Conservation (phyloP, 2,797 vertebrate genomes). For the Emys orbicularis region DNA sequence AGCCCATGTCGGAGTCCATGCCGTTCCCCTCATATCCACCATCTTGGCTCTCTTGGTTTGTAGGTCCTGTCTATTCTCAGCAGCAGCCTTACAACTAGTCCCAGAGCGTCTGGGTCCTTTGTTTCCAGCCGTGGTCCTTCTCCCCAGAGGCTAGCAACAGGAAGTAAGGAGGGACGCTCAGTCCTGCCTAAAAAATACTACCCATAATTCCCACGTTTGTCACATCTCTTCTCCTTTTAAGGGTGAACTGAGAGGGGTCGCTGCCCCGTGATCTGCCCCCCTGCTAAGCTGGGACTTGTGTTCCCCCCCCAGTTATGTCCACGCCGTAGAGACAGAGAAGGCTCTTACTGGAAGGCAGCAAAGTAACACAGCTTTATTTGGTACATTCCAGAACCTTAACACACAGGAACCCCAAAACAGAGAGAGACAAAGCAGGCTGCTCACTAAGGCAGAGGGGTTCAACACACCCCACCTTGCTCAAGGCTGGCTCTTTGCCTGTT, state of each 20-base stretch:
- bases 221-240: background rate
- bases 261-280: too few relatives aligned
- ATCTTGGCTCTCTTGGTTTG: background rate
- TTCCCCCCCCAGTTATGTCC: background rate
- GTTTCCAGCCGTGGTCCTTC: background rate
- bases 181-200: background rate
- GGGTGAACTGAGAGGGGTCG: background rate
- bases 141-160: background rate
- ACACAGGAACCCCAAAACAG: background rate
- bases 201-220: background rate
- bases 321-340: fast-evolving
- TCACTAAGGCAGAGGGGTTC: background rate
- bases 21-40: background rate
- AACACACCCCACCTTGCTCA: background rate
- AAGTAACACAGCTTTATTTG: background rate
- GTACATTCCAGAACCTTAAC: background rate
- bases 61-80: background rate
- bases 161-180: background rate
- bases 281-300: background rate
- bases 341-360: background rate
- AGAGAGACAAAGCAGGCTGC: background rate
- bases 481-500: background rate
- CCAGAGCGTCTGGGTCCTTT: background rate
- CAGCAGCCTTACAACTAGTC: background rate
- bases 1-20: background rate